Percentiles rank a stretch among this genome's conserved stretches.
These are phyloP conservation scores for Montipora sp. DNA, from an alignment of 64 coral and sea anemone species.

Conservation along the genomic window DNA sequence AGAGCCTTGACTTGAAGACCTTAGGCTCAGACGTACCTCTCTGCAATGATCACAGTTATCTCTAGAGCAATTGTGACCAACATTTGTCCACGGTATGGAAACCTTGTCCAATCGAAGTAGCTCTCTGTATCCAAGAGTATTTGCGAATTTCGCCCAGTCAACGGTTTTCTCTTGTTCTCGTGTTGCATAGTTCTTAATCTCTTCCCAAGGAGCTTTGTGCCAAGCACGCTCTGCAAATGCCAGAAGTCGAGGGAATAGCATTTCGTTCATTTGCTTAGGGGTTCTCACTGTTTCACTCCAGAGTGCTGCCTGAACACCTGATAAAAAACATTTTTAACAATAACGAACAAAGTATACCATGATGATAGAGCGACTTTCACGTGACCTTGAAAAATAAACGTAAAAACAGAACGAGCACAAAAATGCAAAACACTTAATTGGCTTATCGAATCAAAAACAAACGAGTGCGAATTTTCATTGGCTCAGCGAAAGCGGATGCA, in stretches of 20 bases:
- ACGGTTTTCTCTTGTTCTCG: constrained; percentile 42
- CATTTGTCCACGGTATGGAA: constrained; percentile 58
- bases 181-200: constrained; percentile 8
- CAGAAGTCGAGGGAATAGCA: constrained; percentile 82
- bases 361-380: too few relatives aligned
- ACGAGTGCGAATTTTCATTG: too few relatives aligned
- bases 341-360: neutral
- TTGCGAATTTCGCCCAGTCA: constrained; percentile 70
- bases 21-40: too few relatives aligned
- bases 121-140: constrained; percentile 69
- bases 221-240: constrained; percentile 85
- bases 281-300: constrained; percentile 87
- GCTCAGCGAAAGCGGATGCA: too few relatives aligned
- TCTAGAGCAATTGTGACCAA: neutral
- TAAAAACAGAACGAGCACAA: too few relatives aligned
- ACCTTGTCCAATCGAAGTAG: constrained; percentile 67
- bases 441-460: too few relatives aligned
- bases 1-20: too few relatives aligned
- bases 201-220: constrained; percentile 93
- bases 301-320: constrained; percentile 74
- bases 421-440: too few relatives aligned
- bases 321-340: neutral
- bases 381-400: too few relatives aligned
- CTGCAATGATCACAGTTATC: too few relatives aligned
- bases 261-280: constrained; percentile 73